Evolutionary conservation across 2,888 invertebrate genomes (phyloP).

Genomic region (Rhagonycha fulva): DNA sequence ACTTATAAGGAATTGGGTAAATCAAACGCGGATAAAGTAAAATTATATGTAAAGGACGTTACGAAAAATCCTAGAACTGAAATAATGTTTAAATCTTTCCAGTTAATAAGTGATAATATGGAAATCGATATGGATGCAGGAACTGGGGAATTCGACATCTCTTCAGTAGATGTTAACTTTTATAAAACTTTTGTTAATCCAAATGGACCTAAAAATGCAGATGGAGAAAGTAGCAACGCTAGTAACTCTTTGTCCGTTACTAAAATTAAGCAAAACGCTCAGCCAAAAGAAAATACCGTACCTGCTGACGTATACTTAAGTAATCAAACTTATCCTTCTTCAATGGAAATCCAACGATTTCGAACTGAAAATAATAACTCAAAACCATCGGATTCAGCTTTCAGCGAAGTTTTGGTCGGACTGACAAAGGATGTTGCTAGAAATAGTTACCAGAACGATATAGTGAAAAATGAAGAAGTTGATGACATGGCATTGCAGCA

Average conservation of each 20-base stretch:
- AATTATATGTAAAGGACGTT: not conserved
- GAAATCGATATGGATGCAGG: not conserved
- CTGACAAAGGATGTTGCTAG: not conserved
- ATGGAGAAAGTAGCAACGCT: not conserved
- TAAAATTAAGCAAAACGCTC: not conserved
- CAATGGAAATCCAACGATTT: not conserved
- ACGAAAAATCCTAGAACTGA: not conserved
- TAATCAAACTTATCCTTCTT: not conserved
- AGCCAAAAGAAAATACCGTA: not conserved
- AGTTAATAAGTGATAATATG: slow-evolving; percentile 7
- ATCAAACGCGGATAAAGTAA: not conserved
- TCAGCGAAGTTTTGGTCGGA: not conserved
- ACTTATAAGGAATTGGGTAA: not conserved
- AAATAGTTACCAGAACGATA: not conserved
- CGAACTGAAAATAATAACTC: not conserved
- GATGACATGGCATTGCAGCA: not conserved
- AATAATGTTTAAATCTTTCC: slow-evolving; percentile 25
- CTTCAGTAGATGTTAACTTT: slow-evolving; percentile 29
- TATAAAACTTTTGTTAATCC: slow-evolving; percentile 42
- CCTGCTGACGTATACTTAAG: not conserved
- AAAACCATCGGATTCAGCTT: not conserved
- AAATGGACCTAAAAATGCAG: slow-evolving; percentile 9
- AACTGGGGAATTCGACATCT: not conserved
- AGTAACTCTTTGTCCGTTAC: not conserved
- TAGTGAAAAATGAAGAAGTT: not conserved